A percentile compares a stretch with the other conserved stretches of the same genome.
phyloP scores from a whole-genome alignment of 2,888 invertebrate genomes.

The Cantharis rustica region DNA sequence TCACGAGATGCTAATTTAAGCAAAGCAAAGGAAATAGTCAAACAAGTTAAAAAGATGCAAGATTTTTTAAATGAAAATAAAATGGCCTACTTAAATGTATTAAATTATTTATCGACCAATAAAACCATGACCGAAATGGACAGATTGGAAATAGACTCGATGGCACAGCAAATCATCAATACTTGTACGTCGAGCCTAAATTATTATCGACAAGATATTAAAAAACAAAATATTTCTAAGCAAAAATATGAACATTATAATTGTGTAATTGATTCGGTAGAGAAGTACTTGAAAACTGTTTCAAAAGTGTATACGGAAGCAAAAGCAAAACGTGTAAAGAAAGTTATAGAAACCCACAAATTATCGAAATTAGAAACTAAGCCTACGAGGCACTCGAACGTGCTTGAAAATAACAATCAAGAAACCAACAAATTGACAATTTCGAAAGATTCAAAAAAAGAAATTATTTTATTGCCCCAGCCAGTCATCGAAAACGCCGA shows the following conservation, averaged over 20 bases:
- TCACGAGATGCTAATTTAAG: slow-evolving; percentile 66
- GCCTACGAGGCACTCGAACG: slow-evolving; percentile 38
- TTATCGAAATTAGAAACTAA: slow-evolving; percentile 70
- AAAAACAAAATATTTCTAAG: slow-evolving; percentile 58
- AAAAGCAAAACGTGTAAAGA: slow-evolving; percentile 83
- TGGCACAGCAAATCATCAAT: slow-evolving; percentile 83
- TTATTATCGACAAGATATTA: slow-evolving; percentile 73
- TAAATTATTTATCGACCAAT: slow-evolving; percentile 70
- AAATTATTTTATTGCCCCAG: slow-evolving; percentile 45
- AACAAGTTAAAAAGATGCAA: slow-evolving; percentile 77
- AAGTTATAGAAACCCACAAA: slow-evolving; percentile 82
- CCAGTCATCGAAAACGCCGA: slow-evolving; percentile 59
- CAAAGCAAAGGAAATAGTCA: slow-evolving; percentile 77
- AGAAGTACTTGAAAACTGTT: slow-evolving; percentile 81
- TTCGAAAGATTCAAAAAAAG: slow-evolving; percentile 20
- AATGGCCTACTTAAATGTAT: slow-evolving; percentile 83
- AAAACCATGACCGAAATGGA: slow-evolving; percentile 81
- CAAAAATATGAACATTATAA: slow-evolving; percentile 81
- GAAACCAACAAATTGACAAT: not conserved
- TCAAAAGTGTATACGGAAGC: slow-evolving; percentile 88
- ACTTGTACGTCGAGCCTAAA: slow-evolving; percentile 77
- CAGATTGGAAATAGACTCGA: slow-evolving; percentile 83
- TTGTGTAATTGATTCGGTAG: slow-evolving; percentile 74
- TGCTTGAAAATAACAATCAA: not conserved
- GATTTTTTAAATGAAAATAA: slow-evolving; percentile 83